Evolutionary conservation across 2,888 invertebrate species (phyloP).

Genomic region (Agriopis aurantiaria): DNA sequence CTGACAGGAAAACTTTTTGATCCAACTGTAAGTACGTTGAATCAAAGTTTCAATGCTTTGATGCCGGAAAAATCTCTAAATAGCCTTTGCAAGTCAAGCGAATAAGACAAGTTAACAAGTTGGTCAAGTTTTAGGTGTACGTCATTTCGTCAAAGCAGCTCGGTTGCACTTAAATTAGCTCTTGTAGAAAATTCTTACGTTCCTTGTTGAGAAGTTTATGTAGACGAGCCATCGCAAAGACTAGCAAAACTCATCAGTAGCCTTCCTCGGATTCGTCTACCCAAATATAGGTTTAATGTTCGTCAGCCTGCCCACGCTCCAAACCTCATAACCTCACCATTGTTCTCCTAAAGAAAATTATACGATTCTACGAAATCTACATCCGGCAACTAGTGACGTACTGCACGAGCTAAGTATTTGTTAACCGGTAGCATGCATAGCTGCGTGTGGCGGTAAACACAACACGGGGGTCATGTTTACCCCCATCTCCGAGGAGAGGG

Average conservation of each 20-base stretch:
- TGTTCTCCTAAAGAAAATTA: conserved; percentile 25
- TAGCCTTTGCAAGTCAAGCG: conserved; percentile 13
- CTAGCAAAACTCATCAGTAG: conserved; percentile 66
- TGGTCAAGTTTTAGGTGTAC: conserved; percentile 1
- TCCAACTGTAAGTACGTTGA: conserved; percentile 43
- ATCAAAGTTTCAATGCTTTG: conserved; percentile 42
- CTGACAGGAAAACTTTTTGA: conserved; percentile 41
- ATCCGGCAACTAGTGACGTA: conserved; percentile 29
- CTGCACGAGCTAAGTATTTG: conserved; percentile 37
- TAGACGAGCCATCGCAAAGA: conserved; percentile 82
- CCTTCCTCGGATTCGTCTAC: conserved; percentile 74
- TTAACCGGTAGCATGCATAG: conserved; percentile 44
- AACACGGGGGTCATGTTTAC: conserved; percentile 60
- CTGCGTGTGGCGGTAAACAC: conserved; percentile 57
- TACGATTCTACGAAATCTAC: conserved; percentile 13
- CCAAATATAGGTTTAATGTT: conserved; percentile 66
- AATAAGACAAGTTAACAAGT: background rate
- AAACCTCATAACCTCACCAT: conserved; percentile 60
- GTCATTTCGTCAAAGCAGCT: background rate
- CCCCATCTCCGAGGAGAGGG: conserved; percentile 45
- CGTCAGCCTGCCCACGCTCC: conserved; percentile 67
- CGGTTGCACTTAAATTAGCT: background rate
- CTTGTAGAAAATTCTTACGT: background rate
- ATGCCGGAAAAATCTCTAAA: conserved; percentile 21
- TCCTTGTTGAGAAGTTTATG: conserved; percentile 46